Base-by-base conservation (phyloP, 2,113 vertebrate species). In the Miniopterus natalensis region DNA sequence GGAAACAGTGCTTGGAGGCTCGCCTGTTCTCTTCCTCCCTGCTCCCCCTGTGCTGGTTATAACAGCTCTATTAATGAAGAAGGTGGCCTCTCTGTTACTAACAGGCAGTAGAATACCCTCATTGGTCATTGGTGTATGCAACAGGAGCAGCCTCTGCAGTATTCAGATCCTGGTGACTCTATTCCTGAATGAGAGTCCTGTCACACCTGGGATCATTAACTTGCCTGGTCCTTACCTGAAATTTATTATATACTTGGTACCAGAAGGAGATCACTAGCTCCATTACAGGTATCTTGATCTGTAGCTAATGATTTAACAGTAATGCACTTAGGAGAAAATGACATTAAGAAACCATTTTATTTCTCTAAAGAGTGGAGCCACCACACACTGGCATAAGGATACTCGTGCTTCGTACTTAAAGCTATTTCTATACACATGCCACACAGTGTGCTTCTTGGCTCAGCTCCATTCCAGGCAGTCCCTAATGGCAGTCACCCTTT, bases 131-230 rank as follows among this genome's bases (percentile, higher is more conserved):
- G 77, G 10, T 53, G 17, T 93, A 92, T 47, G 97, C 88, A 94
- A n/a, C 1, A 74, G 94, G 74, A 94, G 96, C 80, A 94, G 89
- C 90, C 80, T 90, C 88, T 93, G 74, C 68, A 90, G 96, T 94
- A 97, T 92, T 89, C 11, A 5, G 21, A 65, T 84, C 14, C 61
- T 73, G 29, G 51, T n/a, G 47, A 57, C 45, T 83, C 61, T 68
- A n/a, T 73, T 66, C 80, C 65, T 1, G 0, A 1, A 4, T 8
- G 15, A 95, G 12, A 36, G 11, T 59, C 65, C 47, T 63, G 13
- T 90, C 42, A 73, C 61, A 36, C 29, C 71, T 75, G 14, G 12
- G 40, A 42, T 92, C 47, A 63, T 75, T 47, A 86, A 59, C 14
- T 70, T 51, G 42, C n/a, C 36, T 1, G 5, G 25, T 88, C 45